Evolutionary conservation across 2,113 vertebrate species (phyloP).

Genomic region (Ptilorrhoa leucosticta): DNA sequence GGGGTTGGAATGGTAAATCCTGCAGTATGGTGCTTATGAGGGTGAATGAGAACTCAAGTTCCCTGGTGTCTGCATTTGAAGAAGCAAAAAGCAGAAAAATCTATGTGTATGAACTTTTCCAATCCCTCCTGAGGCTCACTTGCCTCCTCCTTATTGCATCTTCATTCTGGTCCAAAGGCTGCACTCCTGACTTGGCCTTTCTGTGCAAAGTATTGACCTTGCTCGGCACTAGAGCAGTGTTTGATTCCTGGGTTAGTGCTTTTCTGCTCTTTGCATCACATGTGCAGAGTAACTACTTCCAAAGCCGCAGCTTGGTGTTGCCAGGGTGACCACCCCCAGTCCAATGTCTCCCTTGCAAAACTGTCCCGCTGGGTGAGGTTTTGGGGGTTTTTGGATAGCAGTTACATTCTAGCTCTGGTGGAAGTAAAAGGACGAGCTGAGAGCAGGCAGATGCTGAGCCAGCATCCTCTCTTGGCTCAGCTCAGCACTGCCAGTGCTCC

Average conservation of each 20-base stretch:
- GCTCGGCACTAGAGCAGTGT: neutral
- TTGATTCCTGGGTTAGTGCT: neutral
- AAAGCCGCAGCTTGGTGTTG: neutral
- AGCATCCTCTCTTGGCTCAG: conserved; percentile 34
- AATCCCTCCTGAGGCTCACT: neutral
- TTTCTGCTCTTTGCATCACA: neutral
- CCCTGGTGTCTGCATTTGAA: neutral
- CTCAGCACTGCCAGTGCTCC: conserved; percentile 15
- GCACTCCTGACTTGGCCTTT: neutral
- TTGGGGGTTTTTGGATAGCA: neutral
- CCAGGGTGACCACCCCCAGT: neutral
- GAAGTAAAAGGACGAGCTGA: neutral
- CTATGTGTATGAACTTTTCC: neutral
- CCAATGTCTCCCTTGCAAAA: neutral
- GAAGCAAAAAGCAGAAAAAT: neutral
- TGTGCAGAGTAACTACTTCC: neutral
- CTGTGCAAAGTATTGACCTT: neutral
- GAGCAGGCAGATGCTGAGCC: conserved; percentile 34
- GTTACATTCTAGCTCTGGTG: neutral
- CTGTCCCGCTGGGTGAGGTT: neutral
- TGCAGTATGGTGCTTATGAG: neutral
- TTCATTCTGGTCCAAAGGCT: neutral
- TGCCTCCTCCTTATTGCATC: neutral
- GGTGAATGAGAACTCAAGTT: neutral
- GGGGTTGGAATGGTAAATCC: neutral